Percentiles rank a stretch among this genome's conserved stretches.
Evolutionary conservation across 2,797 vertebrate species (phyloP).

Genomic region (Adrianichthys oophorus): DNA sequence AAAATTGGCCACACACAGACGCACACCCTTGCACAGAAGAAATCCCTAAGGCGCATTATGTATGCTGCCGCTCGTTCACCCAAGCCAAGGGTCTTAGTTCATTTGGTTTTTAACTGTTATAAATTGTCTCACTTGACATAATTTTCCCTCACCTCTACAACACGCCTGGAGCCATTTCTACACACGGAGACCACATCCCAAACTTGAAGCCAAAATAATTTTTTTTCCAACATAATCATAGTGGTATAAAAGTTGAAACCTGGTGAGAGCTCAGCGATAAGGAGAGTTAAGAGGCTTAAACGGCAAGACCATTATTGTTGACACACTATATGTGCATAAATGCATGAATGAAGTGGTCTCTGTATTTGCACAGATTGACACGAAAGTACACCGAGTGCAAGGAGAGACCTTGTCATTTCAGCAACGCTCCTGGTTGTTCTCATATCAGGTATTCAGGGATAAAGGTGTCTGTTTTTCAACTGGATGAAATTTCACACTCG

Average conservation of each 20-base stretch:
- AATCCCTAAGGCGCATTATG: constrained; percentile 71
- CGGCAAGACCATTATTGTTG: neutral
- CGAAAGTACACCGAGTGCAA: neutral
- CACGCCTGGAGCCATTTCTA: constrained; percentile 46
- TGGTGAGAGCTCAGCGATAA: neutral
- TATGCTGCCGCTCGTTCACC: constrained; percentile 65
- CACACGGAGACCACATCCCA: constrained; percentile 19
- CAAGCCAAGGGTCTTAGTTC: constrained; percentile 73
- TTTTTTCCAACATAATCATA: constrained; percentile 18
- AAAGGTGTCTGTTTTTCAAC: constrained; percentile 33
- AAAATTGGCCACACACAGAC: constrained; percentile 34
- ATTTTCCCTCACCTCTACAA: constrained; percentile 61
- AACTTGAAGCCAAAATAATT: constrained; percentile 25
- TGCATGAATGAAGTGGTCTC: neutral
- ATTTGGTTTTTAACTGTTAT: constrained; percentile 77
- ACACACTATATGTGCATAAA: neutral
- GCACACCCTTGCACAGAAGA: constrained; percentile 36
- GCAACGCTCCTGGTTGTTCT: neutral
- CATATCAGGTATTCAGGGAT: constrained; percentile 7
- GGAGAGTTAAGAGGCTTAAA: neutral
- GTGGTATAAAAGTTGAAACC: constrained; percentile 2
- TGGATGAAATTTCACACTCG: constrained; percentile 64
- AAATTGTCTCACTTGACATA: constrained; percentile 76
- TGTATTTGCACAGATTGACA: neutral
- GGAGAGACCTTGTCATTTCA: neutral